Percentiles rank a stretch among this genome's conserved stretches.
phyloP scores from a whole-genome alignment of 2,888 invertebrate genomes.

The Amblyjoppa proteus region DNA sequence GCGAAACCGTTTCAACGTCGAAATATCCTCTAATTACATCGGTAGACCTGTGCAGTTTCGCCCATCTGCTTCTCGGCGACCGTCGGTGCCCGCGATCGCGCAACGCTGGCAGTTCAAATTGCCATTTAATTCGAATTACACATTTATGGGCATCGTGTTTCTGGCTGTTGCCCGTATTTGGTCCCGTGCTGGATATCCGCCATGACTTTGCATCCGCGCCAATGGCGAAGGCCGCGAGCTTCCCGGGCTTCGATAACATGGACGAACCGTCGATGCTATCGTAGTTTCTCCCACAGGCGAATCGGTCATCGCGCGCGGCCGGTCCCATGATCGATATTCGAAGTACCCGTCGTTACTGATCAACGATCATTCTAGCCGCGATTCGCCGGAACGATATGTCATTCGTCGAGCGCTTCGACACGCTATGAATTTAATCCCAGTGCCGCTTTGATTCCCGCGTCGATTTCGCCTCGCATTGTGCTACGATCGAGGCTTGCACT shows the following conservation, averaged over 20 bases:
- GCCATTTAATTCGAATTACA: conserved; percentile 42
- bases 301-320: not conserved
- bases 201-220: not conserved
- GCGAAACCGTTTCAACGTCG: not conserved
- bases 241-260: not conserved
- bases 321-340: conserved; percentile 25
- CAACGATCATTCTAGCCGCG: conserved; percentile 28
- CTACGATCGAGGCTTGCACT: not conserved
- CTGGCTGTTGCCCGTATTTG: not conserved
- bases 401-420: conserved; percentile 37
- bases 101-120: conserved; percentile 11
- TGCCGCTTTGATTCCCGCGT: not conserved
- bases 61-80: not conserved
- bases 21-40: conserved; percentile 21
- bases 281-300: conserved; percentile 17
- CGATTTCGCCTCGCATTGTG: not conserved
- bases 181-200: not conserved
- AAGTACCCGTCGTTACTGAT: conserved; percentile 38
- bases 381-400: conserved; percentile 39
- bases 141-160: conserved; percentile 20
- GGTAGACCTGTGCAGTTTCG: not conserved
- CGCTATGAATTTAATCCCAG: conserved; percentile 34
- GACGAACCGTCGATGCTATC: not conserved
- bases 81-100: not conserved
- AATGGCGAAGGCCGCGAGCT: not conserved